phyloP scores from a whole-genome alignment of 2,797 vertebrate species.

The Sebastes ruberrimus region DNA sequence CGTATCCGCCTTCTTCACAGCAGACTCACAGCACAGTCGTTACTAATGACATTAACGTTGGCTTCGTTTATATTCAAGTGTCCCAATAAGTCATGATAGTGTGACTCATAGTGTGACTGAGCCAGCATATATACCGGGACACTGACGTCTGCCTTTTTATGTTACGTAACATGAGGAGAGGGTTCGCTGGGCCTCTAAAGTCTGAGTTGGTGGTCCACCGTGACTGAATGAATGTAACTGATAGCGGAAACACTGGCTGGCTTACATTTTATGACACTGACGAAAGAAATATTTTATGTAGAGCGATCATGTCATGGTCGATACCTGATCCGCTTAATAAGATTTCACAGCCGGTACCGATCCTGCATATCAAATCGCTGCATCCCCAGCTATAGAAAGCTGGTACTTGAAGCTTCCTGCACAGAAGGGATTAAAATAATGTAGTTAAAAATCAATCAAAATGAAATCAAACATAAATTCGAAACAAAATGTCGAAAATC shows the following conservation, averaged over 20 bases:
- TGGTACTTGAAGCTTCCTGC: not conserved
- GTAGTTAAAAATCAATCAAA: not conserved
- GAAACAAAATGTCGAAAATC: slow-evolving; percentile 68
- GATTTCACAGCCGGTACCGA: not conserved
- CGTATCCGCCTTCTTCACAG: not conserved
- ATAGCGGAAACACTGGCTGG: not conserved
- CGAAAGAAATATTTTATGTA: not conserved
- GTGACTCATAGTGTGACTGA: not conserved
- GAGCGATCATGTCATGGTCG: not conserved
- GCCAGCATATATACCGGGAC: not conserved
- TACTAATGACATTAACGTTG: not conserved
- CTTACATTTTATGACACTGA: not conserved
- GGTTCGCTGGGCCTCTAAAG: not conserved
- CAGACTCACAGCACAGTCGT: not conserved
- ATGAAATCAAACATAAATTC: not conserved
- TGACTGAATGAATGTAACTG: not conserved
- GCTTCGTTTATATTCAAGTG: not conserved
- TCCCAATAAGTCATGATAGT: not conserved
- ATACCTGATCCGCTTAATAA: not conserved
- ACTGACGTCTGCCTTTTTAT: not conserved
- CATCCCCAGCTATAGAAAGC: not conserved
- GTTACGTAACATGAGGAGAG: not conserved
- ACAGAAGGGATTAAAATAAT: not conserved
- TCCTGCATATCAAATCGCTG: not conserved
- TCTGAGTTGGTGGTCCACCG: not conserved